A percentile compares a stretch with the other conserved stretches of the same genome.
These are phyloP conservation scores for Synergus umbraculus DNA, from an alignment of 2,888 invertebrate genomes.

Conservation along the genomic window DNA sequence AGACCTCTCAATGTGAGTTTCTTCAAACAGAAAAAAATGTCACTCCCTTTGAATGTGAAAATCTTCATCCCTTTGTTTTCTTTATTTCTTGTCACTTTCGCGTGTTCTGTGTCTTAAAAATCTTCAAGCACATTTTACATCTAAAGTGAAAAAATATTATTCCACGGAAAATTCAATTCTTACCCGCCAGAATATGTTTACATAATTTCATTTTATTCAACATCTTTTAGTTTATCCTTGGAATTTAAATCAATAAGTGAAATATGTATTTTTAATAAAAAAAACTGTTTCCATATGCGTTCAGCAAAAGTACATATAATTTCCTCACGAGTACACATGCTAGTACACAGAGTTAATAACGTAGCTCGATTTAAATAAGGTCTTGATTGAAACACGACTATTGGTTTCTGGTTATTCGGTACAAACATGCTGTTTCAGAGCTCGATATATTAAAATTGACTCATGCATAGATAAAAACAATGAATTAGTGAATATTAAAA, in stretches of 20 bases:
- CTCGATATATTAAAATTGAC: background rate
- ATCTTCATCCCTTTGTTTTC: background rate
- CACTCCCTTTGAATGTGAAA: background rate
- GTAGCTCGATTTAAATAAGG: slow-evolving; percentile 4
- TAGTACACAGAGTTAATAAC: background rate
- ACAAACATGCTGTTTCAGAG: background rate
- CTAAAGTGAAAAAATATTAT: background rate
- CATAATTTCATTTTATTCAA: background rate
- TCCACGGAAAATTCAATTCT: background rate
- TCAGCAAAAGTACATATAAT: background rate
- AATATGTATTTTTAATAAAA: background rate
- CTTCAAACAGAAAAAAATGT: background rate
- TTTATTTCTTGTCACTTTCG: background rate
- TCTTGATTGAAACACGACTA: slow-evolving; percentile 68
- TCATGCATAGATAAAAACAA: background rate
- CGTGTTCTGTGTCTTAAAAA: background rate
- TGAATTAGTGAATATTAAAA: background rate
- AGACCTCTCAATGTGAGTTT: background rate
- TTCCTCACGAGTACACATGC: no score
- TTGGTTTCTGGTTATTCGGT: slow-evolving; percentile 69
- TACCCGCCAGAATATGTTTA: background rate
- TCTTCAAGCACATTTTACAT: background rate
- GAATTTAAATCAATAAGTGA: background rate
- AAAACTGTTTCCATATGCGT: background rate
- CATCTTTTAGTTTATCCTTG: background rate